A percentile compares a stretch with the other conserved stretches of the same genome.
Evolutionary conservation across 1,140 invertebrate genomes (phyloP).

Genomic region (Listronotus oregonensis): DNA sequence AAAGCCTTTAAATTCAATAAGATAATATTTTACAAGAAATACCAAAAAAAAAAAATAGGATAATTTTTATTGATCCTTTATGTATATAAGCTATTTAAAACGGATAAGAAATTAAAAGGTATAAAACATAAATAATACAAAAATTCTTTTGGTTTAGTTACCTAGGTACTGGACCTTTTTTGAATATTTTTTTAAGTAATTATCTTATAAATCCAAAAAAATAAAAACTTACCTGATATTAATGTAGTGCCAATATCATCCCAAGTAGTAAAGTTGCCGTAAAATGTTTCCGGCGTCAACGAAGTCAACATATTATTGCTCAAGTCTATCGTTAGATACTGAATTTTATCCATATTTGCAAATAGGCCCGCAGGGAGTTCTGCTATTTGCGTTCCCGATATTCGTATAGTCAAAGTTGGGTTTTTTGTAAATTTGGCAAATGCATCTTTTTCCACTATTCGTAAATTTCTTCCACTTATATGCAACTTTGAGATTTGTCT

Average conservation of each 20-base stretch:
- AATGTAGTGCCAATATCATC: slow-evolving; percentile 81
- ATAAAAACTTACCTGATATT: slow-evolving; percentile 67
- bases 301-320: slow-evolving; percentile 80
- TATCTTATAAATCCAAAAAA: neutral
- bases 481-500: slow-evolving; percentile 79
- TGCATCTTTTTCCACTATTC: slow-evolving; percentile 71
- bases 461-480: slow-evolving; percentile 74
- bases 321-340: slow-evolving; percentile 80
- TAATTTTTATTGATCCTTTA: no score
- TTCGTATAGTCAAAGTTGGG: slow-evolving; percentile 74
- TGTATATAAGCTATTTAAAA: no score
- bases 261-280: slow-evolving; percentile 82
- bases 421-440: slow-evolving; percentile 67
- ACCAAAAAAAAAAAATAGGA: no score
- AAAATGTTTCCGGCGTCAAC: slow-evolving; percentile 79
- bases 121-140: no score
- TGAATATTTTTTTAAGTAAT: no score
- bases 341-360: slow-evolving; percentile 73
- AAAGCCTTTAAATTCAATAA: no score
- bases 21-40: no score
- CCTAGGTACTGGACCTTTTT: no score
- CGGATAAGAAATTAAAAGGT: no score
- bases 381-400: slow-evolving; percentile 74
- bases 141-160: no score
- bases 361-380: slow-evolving; percentile 79